Percentiles rank a stretch among this genome's conserved stretches.
Evolutionary conservation across 2,113 vertebrate genomes (phyloP).

Genomic region (Oreochromis tanganicae): DNA sequence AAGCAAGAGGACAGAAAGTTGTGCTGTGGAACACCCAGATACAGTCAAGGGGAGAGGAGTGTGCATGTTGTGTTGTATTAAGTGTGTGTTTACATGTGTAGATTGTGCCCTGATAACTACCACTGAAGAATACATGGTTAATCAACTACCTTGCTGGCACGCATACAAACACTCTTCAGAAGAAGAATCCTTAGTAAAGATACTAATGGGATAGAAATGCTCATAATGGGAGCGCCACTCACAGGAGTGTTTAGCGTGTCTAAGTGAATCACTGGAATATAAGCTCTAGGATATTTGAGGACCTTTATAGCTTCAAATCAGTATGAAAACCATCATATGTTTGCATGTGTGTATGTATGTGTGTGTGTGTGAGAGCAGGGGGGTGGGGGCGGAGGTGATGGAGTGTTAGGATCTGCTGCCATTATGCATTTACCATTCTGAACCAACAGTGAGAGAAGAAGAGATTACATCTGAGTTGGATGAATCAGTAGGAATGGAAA

Average conservation of each 20-base stretch:
- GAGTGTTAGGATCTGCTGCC: constrained; percentile 12
- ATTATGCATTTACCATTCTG: constrained; percentile 33
- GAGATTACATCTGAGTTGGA: constrained; percentile 59
- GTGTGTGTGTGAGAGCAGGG: not conserved
- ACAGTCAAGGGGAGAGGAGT: not conserved
- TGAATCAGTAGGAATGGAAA: constrained; percentile 59
- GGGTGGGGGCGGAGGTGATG: not conserved
- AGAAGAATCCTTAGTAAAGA: not conserved
- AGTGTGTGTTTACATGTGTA: constrained; percentile 27
- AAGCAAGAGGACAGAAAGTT: constrained; percentile 48
- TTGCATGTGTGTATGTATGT: not conserved
- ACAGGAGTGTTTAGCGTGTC: constrained; percentile 34
- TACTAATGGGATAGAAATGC: constrained; percentile 1
- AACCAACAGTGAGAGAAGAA: constrained; percentile 29
- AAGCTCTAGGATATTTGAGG: constrained; percentile 21
- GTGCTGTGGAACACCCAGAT: constrained; percentile 69
- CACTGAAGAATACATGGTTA: constrained; percentile 13
- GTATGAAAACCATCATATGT: not conserved
- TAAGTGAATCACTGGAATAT: constrained; percentile 32
- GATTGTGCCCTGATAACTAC: constrained; percentile 59
- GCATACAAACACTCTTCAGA: not conserved
- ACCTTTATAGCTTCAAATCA: constrained; percentile 21
- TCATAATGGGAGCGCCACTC: constrained; percentile 38
- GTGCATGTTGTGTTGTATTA: constrained; percentile 23
- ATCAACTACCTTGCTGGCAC: constrained; percentile 3